Percentiles rank a stretch among this genome's conserved stretches.
phyloP scores from a whole-genome alignment of 2,888 invertebrate species.

The Deilephila porcellus region DNA sequence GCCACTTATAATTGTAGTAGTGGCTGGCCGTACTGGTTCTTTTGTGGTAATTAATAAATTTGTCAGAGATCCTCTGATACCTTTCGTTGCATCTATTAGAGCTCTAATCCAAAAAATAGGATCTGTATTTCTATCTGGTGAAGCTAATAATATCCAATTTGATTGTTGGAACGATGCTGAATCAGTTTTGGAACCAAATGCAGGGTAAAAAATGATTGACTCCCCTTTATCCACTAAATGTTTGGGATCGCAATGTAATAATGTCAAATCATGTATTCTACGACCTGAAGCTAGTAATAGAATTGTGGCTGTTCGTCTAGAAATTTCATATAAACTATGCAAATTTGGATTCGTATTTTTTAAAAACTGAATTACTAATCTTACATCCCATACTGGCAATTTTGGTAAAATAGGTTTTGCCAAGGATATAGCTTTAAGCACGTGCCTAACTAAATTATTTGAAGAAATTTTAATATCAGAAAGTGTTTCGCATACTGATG shows the following conservation, averaged over 20 bases:
- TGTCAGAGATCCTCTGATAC: not conserved
- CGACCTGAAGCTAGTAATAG: not conserved
- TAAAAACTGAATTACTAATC: not conserved
- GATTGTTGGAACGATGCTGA: not conserved
- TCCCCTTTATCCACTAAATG: not conserved
- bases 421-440: slow-evolving; percentile 8
- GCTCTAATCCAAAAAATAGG: not conserved
- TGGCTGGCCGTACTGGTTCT: not conserved
- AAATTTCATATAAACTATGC: not conserved
- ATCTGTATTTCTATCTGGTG: not conserved
- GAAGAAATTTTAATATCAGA: not conserved
- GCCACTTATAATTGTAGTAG: not conserved
- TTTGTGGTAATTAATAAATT: too few relatives aligned
- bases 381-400: slow-evolving; percentile 3
- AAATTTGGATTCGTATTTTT: not conserved
- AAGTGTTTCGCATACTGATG: not conserved
- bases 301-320: not conserved
- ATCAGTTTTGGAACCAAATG: not conserved
- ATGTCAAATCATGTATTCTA: not conserved
- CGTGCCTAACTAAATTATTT: not conserved
- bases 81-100: not conserved
- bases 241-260: not conserved
- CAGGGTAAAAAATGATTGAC: not conserved
- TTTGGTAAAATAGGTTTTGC: not conserved
- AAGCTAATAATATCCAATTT: not conserved